Evolutionary conservation across 2,113 vertebrate species (phyloP).

Genomic region (Setophaga kirtlandii): DNA sequence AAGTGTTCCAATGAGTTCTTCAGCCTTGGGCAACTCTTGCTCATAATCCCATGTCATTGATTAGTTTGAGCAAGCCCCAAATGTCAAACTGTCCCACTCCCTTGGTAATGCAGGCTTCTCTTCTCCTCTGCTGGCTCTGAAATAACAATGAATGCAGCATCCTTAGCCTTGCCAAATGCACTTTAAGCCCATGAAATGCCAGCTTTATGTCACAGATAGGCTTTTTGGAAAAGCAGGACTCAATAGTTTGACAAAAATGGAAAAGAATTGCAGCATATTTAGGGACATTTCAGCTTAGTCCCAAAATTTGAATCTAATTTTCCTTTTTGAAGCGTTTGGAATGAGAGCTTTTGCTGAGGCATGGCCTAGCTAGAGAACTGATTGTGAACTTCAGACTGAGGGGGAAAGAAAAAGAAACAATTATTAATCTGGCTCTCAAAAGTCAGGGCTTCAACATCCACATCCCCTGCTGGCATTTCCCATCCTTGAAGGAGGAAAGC

Average conservation of each 20-base stretch:
- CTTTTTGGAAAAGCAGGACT: not conserved
- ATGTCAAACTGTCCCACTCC: not conserved
- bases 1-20: not conserved
- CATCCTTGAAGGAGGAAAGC: not conserved
- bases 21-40: not conserved
- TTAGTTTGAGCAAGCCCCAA: constrained; percentile 23
- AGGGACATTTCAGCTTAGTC: not conserved
- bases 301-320: not conserved
- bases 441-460: not conserved
- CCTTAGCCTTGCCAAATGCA: constrained; percentile 6
- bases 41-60: not conserved
- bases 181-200: not conserved
- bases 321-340: not conserved
- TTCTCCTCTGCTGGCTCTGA: not conserved
- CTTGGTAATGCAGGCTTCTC: not conserved
- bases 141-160: constrained; percentile 37
- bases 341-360: not conserved
- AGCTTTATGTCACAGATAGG: not conserved
- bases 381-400: not conserved
- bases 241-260: not conserved
- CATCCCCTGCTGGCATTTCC: not conserved
- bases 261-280: not conserved
- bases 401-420: not conserved
- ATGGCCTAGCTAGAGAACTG: not conserved
- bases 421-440: not conserved